Conservation (phyloP, 2,888 invertebrate species). For the Drosophila macrospina region DNA sequence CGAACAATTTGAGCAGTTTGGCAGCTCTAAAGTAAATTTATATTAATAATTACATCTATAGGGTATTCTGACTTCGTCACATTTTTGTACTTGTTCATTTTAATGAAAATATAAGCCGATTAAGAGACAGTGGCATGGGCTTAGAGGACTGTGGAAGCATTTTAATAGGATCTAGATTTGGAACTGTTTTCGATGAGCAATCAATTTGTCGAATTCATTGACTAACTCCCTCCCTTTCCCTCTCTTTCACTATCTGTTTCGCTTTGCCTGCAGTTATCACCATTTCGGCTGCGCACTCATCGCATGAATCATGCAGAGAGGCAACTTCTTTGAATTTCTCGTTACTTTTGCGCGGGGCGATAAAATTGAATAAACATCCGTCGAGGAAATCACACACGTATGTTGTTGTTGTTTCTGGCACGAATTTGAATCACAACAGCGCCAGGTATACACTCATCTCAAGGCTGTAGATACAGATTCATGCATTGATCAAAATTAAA, state of each 20-base stretch:
- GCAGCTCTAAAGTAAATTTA: background rate
- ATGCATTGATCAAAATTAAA: constrained; percentile 29
- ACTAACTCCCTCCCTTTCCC: background rate
- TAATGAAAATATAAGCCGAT: constrained; percentile 46
- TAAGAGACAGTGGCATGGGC: constrained; percentile 25
- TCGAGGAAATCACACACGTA: constrained; percentile 27
- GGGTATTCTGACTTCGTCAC: constrained; percentile 17
- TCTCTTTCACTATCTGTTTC: constrained; percentile 4
- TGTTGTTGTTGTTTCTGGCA: constrained; percentile 9
- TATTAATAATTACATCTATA: background rate
- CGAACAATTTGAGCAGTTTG: constrained; percentile 12
- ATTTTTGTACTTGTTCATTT: constrained; percentile 7
- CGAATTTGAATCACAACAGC: constrained; percentile 39
- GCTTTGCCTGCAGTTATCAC: constrained; percentile 35
- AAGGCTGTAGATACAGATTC: constrained; percentile 12
- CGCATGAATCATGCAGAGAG: constrained; percentile 49
- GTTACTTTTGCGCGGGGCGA: constrained; percentile 42
- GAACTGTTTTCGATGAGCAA: constrained; percentile 22
- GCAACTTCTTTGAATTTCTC: constrained; percentile 67
- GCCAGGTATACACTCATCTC: constrained; percentile 14
- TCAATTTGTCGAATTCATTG: constrained; percentile 15
- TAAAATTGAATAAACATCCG: constrained; percentile 72
- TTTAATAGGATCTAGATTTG: constrained; percentile 13
- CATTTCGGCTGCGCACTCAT: constrained; percentile 45
- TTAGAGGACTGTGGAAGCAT: background rate